phyloP scores from a whole-genome alignment of 2,797 vertebrate genomes.

The Sebastes ruberrimus region DNA sequence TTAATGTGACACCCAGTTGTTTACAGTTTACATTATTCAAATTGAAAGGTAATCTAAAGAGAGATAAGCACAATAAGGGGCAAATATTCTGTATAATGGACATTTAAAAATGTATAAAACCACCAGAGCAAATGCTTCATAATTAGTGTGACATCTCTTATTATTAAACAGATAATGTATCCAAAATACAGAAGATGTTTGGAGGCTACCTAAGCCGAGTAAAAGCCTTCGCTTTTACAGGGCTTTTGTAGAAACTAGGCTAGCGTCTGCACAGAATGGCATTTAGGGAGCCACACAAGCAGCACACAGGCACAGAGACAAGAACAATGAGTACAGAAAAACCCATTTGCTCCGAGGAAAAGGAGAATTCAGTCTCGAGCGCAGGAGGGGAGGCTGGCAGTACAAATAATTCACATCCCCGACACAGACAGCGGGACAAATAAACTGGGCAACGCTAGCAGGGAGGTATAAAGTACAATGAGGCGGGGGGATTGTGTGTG shows the following conservation, averaged over 20 bases:
- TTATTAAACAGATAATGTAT: constrained; percentile 1
- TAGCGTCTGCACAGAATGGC: constrained; percentile 53
- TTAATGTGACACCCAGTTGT: constrained; percentile 10
- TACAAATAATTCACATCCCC: constrained; percentile 77
- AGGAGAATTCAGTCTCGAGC: constrained; percentile 58
- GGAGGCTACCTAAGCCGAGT: constrained; percentile 2
- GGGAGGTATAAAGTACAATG: constrained; percentile 61
- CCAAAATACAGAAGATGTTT: constrained; percentile 46
- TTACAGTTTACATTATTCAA: not conserved
- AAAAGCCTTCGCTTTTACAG: constrained; percentile 18
- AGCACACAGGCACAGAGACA: constrained; percentile 62
- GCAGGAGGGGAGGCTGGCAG: constrained; percentile 61
- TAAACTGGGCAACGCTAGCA: constrained; percentile 60
- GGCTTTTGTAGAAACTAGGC: constrained; percentile 61
- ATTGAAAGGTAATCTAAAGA: constrained; percentile 12
- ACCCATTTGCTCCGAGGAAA: constrained; percentile 67
- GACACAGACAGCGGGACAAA: constrained; percentile 69
- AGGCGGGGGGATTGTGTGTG: constrained; percentile 16
- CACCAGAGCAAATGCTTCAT: not conserved
- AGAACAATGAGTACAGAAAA: constrained; percentile 71
- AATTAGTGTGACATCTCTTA: not conserved
- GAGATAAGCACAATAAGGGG: not conserved
- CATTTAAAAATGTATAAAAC: not conserved
- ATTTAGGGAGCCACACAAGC: constrained; percentile 71
- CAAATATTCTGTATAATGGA: constrained; percentile 35